Evolutionary conservation across 2,888 invertebrate genomes (phyloP), one percentile per base, ranked within the genome.

Genomic region (Conomelus anceps): DNA sequence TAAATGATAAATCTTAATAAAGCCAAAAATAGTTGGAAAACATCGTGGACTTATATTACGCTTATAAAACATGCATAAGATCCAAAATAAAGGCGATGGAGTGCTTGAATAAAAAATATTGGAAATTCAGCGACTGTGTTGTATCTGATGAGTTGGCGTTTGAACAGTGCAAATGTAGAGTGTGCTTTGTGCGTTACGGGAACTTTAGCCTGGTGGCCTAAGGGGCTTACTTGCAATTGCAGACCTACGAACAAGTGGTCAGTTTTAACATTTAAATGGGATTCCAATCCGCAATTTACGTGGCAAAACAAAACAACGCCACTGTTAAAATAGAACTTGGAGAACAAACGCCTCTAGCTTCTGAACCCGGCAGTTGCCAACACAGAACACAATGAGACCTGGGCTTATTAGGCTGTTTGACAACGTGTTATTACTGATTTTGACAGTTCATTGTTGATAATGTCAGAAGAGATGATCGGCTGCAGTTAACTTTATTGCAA

Each of bases 181-280:
- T 34, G 34, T 6, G 13, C 11, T 17, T 34, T 34, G 17, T n/a
- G n/a, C n/a, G n/a, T n/a, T n/a, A n/a, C n/a, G 6, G 13, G 13
- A 9, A 34, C 34, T 17, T 34, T 34, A 34, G 17, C 34, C 34
- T 13, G 34, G 11, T 34, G 17, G 17, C 34, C 34, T 13, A 17
- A 34, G 34, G 34, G 34, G 34, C 4, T 34, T n/a, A 63, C 63
- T 63, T n/a, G 63, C 63, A 63, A 63, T 63, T 63, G 63, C 13
- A 13, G 63, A 13, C 63, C 63, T 63, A n/a, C 24, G 86, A 86
- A 86, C 22, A 29, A 86, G 29, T 86, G 86, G 24, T 22, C 86
- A 86, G 86, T 86, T 86, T 86, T 86, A 86, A 86, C 86, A 86
- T 86, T 86, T 86, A 86, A 86, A 86, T 86, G 29, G 86, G 86